These are phyloP conservation scores for Macroglossus sobrinus DNA, from an alignment of 2,113 vertebrate species.

Conservation along the genomic window DNA sequence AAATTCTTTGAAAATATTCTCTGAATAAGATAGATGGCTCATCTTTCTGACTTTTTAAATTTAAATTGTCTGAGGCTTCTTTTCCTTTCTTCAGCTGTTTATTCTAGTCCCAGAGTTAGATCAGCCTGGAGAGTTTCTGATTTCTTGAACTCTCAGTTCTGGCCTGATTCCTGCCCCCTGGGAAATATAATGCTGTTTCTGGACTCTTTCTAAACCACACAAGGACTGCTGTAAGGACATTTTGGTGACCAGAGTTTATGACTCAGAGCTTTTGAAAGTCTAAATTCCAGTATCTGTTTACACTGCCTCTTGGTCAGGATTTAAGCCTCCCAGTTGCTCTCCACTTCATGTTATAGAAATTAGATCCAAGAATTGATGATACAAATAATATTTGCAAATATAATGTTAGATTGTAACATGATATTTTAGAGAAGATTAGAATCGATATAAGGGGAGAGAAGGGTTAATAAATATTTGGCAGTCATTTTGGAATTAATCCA, in stretches of 20 bases:
- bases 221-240: slow-evolving; percentile 22
- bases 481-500: neutral
- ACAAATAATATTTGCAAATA: neutral
- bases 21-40: neutral
- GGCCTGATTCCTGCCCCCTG: neutral
- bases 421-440: neutral
- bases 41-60: neutral
- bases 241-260: neutral
- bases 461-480: neutral
- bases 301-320: neutral
- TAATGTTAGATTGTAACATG: neutral
- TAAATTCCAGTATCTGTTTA: neutral
- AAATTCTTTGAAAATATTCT: slow-evolving; percentile 16
- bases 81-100: neutral
- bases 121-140: slow-evolving; percentile 47
- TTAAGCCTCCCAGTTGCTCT: neutral
- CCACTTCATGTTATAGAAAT: neutral
- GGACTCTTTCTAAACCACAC: slow-evolving; percentile 53
- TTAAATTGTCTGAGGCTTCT: neutral
- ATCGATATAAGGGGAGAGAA: neutral
- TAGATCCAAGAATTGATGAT: neutral
- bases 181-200: slow-evolving; percentile 48
- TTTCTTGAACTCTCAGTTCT: slow-evolving; percentile 46
- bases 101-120: neutral
- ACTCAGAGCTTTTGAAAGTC: neutral